A percentile compares a stretch with the other conserved stretches of the same genome.
These are phyloP conservation scores for Anas flavirostris DNA, from an alignment of 2,797 vertebrate genomes.

Conservation along the genomic window DNA sequence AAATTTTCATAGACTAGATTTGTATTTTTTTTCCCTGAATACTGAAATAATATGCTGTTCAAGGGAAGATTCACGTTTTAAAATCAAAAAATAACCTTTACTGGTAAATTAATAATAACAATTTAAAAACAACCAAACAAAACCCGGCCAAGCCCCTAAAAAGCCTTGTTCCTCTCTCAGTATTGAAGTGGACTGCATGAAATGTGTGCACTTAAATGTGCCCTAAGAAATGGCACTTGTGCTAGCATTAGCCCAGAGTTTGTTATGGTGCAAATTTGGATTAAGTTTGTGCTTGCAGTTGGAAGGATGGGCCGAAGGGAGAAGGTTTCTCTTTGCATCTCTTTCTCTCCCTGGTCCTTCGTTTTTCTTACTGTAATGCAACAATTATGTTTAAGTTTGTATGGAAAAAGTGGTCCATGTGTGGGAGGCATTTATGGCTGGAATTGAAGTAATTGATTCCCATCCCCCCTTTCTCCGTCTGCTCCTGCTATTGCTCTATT, in stretches of 20 bases:
- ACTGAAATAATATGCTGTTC: not conserved
- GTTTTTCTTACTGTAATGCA: not conserved
- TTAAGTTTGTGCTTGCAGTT: not conserved
- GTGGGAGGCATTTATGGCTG: not conserved
- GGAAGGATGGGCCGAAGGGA: not conserved
- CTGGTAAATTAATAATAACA: not conserved
- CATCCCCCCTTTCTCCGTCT: not conserved
- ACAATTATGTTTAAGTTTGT: rapidly evolving
- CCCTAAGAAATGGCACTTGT: not conserved
- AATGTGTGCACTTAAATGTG: rapidly evolving
- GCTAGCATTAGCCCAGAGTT: rapidly evolving
- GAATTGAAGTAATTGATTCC: not conserved
- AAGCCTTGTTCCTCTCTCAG: not conserved
- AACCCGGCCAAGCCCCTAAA: not conserved
- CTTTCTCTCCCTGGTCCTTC: not conserved
- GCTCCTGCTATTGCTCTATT: not conserved
- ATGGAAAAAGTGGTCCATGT: not conserved
- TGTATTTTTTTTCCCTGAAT: too few relatives aligned
- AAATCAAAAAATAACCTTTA: not conserved
- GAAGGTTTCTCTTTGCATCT: not conserved
- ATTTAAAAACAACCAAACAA: not conserved
- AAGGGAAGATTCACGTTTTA: not conserved
- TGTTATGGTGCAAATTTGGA: rapidly evolving
- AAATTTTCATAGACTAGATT: not conserved
- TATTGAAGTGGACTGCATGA: too few relatives aligned